These are phyloP conservation scores for Eutolmus rufibarbis DNA, from an alignment of 2,888 invertebrate species.

Conservation along the genomic window DNA sequence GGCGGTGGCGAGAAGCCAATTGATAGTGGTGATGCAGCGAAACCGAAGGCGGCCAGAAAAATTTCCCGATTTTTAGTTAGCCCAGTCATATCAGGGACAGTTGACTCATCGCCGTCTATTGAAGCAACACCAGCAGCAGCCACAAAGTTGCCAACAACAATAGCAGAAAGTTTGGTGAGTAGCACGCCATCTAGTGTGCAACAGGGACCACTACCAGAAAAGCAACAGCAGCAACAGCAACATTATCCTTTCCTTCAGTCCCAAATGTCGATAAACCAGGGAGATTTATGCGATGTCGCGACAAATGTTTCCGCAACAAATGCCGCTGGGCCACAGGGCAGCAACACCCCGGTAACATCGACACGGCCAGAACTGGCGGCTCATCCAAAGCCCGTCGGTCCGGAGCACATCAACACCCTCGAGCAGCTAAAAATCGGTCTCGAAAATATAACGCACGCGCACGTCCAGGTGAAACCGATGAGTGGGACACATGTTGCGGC, in stretches of 20 bases:
- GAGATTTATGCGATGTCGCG: not conserved
- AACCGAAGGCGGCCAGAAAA: slow-evolving; percentile 71
- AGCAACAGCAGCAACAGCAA: not conserved
- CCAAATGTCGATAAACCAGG: not conserved
- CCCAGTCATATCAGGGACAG: slow-evolving; percentile 70
- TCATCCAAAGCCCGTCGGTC: slow-evolving; percentile 54
- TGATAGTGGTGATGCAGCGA: slow-evolving; percentile 52
- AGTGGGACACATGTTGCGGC: slow-evolving; percentile 46
- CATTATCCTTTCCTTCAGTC: not conserved
- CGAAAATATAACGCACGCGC: slow-evolving; percentile 67
- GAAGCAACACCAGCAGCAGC: not conserved
- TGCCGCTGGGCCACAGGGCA: not conserved
- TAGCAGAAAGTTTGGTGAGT: not conserved
- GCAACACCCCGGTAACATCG: not conserved
- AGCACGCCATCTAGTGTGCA: not conserved
- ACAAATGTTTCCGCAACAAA: not conserved
- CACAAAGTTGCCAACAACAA: not conserved
- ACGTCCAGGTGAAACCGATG: slow-evolving; percentile 54
- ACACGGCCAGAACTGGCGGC: not conserved
- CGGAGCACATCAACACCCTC: slow-evolving; percentile 65
- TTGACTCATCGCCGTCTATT: not conserved
- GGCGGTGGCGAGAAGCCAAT: not conserved
- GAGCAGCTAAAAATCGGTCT: slow-evolving; percentile 68
- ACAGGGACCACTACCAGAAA: not conserved
- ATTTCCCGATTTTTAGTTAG: slow-evolving; percentile 84